Evolutionary conservation across 1,140 invertebrate genomes (phyloP).

Genomic region (Drosophila mauritiana): DNA sequence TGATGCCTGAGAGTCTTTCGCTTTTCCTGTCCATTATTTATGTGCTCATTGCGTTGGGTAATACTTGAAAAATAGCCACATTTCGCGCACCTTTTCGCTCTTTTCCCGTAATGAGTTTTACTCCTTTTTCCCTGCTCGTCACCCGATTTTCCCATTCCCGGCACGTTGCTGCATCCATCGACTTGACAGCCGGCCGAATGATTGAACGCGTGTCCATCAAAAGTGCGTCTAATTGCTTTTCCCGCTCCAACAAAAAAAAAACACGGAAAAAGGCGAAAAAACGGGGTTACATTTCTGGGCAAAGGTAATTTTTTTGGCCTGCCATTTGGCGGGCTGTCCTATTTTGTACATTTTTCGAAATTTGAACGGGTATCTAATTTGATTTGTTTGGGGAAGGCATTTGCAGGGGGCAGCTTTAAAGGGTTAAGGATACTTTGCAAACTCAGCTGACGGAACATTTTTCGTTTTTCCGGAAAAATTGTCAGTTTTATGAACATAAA

Average conservation of each 20-base stretch:
- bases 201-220: slow-evolving; percentile 82
- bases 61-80: slow-evolving; percentile 73
- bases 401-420: slow-evolving; percentile 13
- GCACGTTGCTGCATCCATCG: slow-evolving; percentile 64
- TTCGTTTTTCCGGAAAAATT: background rate
- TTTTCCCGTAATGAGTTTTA: slow-evolving; percentile 63
- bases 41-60: slow-evolving; percentile 57
- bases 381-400: slow-evolving; percentile 24
- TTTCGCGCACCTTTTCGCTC: slow-evolving; percentile 65
- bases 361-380: slow-evolving; percentile 42
- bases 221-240: slow-evolving; percentile 81
- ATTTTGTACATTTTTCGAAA: slow-evolving; percentile 43
- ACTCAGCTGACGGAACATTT: background rate
- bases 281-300: slow-evolving; percentile 53
- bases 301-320: slow-evolving; percentile 75
- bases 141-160: slow-evolving; percentile 44
- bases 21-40: slow-evolving; percentile 56
- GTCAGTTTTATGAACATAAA: slow-evolving; percentile 12
- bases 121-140: slow-evolving; percentile 32
- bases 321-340: slow-evolving; percentile 39
- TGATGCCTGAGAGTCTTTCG: background rate
- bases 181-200: slow-evolving; percentile 77
- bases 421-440: slow-evolving; percentile 4
- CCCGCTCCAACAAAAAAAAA: slow-evolving; percentile 36
- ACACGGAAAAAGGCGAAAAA: slow-evolving; percentile 31